phyloP scores from a whole-genome alignment of 2,113 vertebrate genomes.

The Pandion haliaetus region DNA sequence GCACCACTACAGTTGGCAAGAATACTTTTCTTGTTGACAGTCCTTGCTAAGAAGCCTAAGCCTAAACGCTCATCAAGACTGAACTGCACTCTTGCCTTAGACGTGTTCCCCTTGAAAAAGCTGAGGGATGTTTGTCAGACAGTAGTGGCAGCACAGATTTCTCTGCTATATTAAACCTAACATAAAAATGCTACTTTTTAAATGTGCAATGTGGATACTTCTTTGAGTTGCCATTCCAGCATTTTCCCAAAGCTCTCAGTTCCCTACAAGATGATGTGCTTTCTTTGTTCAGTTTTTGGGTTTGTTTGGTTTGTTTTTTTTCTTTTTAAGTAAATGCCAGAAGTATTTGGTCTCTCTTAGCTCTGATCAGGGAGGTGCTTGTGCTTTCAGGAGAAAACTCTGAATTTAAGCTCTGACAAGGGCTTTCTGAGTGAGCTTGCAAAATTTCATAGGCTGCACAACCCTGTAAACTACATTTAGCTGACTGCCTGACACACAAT shows the following conservation, averaged over 20 bases:
- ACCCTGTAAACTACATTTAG: background rate
- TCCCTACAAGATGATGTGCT: background rate
- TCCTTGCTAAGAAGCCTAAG: slow-evolving; percentile 10
- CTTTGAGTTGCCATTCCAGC: background rate
- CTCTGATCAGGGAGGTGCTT: background rate
- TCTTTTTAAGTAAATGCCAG: background rate
- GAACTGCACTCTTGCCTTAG: background rate
- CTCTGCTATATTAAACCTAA: slow-evolving; percentile 38
- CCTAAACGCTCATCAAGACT: slow-evolving; percentile 29
- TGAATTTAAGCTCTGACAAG: background rate
- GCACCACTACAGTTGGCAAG: slow-evolving; percentile 8
- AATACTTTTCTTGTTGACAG: slow-evolving; percentile 18
- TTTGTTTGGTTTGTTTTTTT: background rate
- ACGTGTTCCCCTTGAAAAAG: slow-evolving; percentile 1
- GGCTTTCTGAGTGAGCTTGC: background rate
- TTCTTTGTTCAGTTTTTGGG: background rate
- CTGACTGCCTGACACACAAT: background rate
- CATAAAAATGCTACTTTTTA: slow-evolving; percentile 1
- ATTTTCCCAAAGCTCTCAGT: background rate
- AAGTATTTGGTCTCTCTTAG: background rate
- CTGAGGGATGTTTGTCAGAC: slow-evolving; percentile 42
- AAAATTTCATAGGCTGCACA: background rate
- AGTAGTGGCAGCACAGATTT: slow-evolving; percentile 35
- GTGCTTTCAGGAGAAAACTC: background rate
- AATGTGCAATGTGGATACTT: background rate